Evolutionary conservation across 2,113 vertebrate species (phyloP).

Genomic region (Gallinago media): DNA sequence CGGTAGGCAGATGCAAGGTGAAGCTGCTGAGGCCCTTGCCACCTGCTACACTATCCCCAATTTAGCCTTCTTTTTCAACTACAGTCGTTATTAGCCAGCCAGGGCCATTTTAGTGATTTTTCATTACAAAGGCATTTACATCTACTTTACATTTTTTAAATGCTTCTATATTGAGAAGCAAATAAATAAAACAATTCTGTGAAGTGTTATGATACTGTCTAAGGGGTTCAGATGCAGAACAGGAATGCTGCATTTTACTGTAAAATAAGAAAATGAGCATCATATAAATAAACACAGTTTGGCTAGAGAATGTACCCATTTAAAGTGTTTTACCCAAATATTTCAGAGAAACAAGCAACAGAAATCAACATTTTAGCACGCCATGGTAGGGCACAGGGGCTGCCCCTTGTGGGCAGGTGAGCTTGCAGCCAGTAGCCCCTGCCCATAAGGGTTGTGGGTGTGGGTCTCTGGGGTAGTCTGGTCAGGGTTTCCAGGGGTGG

Average conservation of each 20-base stretch:
- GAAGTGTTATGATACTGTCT: background rate
- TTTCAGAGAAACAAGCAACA: background rate
- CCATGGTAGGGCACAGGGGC: background rate
- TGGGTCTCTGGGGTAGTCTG: fast-evolving
- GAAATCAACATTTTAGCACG: background rate
- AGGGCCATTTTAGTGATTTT: background rate
- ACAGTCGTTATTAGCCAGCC: background rate
- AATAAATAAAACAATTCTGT: background rate
- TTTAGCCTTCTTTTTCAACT: background rate
- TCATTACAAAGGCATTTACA: background rate
- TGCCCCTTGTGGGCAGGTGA: fast-evolving
- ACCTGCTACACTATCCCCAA: background rate
- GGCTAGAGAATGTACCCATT: background rate
- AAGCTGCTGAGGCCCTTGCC: background rate
- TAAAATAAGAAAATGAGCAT: background rate
- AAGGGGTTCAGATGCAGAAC: background rate
- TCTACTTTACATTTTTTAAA: background rate
- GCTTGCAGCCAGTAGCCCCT: fast-evolving
- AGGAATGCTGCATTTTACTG: background rate
- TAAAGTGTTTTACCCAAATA: background rate
- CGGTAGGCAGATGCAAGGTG: background rate
- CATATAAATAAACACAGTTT: background rate
- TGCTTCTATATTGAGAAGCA: background rate
- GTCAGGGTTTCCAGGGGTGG: background rate
- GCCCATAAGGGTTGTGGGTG: fast-evolving